Base-by-base conservation (phyloP, 92 coral and sea anemone species). In the Blastomussa wellsi region DNA sequence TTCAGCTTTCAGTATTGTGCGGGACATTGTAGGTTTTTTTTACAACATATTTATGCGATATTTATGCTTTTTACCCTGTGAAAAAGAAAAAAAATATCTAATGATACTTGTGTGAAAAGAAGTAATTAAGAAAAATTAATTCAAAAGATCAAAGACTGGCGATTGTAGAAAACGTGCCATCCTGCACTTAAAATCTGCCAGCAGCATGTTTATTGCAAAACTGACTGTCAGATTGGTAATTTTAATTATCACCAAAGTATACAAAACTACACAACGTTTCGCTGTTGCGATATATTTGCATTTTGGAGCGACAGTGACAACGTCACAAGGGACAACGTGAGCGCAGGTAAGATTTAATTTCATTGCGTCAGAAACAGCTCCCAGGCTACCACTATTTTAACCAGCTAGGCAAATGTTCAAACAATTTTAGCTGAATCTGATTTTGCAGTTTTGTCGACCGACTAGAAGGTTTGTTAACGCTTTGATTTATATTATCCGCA, bases 161-260 rank as follows among this genome's bases (percentile, higher is more conserved):
- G 26, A 55, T 55, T 0, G 7, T 13, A 78, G 67, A 14, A 70
- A 70, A 19, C 53, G 33, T 79, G 52, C n/a, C 72, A 79, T n/a
- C 55, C 7, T 37, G 29, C 36, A 60, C 4, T 62, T 0, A 33
- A n/a, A 62, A 59, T n/a, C 10, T 48, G 65, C 22, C 26, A 29
- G 12, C 72, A 14, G 19, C 1, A 11, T 79, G 72, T 36, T 62
- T 79, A 39, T 60, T 41, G 11, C 35, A 15, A 0, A 20, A 31
- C 80, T 20, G 26, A 31, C 36, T 76, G 35, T 29, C 62, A 20
- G 15, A 78, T 55, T 19, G 19, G 49, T 39, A 60, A 59, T 60
- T 60, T 79, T 62, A 79, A 60, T 79, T 60, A 79, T 62, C 22
- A 44, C 82, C 48, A 37, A 22, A 26, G 71, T 0, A 59, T 12